phyloP scores from a whole-genome alignment of 2,797 vertebrate species.

The Triplophysa yarkandensis region DNA sequence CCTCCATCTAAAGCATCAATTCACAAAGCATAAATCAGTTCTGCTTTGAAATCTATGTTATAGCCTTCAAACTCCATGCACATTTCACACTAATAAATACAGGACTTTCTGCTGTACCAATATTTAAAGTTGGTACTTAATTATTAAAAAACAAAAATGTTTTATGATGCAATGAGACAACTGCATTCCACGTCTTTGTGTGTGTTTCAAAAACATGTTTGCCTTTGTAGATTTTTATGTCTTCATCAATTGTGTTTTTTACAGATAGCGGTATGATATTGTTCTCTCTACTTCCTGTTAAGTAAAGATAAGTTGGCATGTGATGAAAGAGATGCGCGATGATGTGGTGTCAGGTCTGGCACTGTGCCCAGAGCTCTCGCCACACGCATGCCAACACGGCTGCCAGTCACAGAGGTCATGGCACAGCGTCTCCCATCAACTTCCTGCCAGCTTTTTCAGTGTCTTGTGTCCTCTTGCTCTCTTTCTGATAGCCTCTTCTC shows the following conservation, averaged over 20 bases:
- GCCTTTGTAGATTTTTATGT: constrained; percentile 57
- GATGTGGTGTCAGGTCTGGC: constrained; percentile 82
- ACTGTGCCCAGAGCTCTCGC: constrained; percentile 70
- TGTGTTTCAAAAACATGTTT: too few relatives aligned
- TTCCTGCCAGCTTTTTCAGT: constrained; percentile 74
- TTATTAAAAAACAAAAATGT: too few relatives aligned
- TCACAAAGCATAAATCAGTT: not conserved
- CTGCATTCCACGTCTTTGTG: too few relatives aligned
- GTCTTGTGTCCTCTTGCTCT: constrained; percentile 61
- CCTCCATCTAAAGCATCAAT: not conserved
- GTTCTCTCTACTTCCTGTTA: constrained; percentile 77
- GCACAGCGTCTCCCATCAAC: constrained; percentile 69
- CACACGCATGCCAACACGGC: constrained; percentile 73
- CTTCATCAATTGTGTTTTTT: constrained; percentile 70
- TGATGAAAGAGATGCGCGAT: constrained; percentile 83
- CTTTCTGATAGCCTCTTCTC: constrained; percentile 28
- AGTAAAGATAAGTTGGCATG: constrained; percentile 89
- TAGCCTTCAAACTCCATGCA: too few relatives aligned
- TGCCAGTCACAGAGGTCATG: constrained; percentile 81
- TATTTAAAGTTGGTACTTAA: too few relatives aligned
- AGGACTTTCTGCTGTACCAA: too few relatives aligned
- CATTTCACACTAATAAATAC: too few relatives aligned
- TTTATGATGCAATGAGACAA: too few relatives aligned
- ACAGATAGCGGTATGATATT: constrained; percentile 87
- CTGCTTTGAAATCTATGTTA: too few relatives aligned